Percentiles rank a stretch among this genome's conserved stretches.
These are phyloP conservation scores for Spisula solida DNA, from an alignment of 2,888 invertebrate species.

Conservation along the genomic window DNA sequence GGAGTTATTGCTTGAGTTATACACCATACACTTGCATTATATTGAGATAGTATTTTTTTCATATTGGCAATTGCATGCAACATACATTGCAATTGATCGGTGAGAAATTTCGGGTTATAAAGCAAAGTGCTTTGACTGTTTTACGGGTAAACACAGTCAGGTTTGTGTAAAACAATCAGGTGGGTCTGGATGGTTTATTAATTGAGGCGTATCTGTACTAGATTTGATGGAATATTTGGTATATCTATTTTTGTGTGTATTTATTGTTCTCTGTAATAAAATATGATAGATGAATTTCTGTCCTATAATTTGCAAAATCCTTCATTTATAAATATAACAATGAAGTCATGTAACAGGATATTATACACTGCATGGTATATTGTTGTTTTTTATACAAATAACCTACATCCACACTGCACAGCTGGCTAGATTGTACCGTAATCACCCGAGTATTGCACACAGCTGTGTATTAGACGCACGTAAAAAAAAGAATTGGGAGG, in stretches of 20 bases:
- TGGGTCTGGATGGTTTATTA: neutral
- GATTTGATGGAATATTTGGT: neutral
- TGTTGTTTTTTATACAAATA: no score
- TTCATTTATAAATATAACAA: neutral
- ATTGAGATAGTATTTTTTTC: neutral
- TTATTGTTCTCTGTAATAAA: slow-evolving; percentile 14
- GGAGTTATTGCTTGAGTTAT: no score
- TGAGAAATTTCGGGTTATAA: neutral
- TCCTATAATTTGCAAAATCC: slow-evolving; percentile 14
- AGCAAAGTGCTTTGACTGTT: neutral
- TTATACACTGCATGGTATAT: no score
- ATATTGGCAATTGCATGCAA: neutral
- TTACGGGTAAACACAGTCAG: neutral
- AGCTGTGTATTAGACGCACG: no score
- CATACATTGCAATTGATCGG: neutral
- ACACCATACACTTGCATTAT: no score
- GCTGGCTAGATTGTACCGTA: no score
- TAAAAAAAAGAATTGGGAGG: no score
- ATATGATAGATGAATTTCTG: slow-evolving; percentile 1
- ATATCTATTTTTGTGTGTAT: neutral
- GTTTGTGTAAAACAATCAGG: neutral
- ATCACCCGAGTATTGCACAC: no score
- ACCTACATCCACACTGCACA: no score
- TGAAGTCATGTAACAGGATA: neutral
- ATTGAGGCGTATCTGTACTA: neutral